phyloP scores from a whole-genome alignment of 1,140 invertebrate genomes.

The Vanessa tameamea region DNA sequence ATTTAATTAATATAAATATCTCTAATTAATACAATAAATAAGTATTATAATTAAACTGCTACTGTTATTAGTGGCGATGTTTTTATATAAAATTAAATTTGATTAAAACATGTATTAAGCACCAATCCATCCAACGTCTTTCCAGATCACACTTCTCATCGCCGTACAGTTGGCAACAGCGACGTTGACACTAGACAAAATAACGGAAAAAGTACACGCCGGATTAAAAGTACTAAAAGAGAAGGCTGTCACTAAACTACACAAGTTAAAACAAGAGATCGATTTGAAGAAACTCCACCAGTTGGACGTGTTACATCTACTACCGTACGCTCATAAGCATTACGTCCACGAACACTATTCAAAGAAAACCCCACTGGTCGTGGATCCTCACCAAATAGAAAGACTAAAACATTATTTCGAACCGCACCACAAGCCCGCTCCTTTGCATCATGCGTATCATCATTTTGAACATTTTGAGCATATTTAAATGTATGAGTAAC shows the following conservation, averaged over 20 bases:
- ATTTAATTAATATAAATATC: too few species aligned
- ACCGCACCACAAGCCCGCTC: constrained; percentile 38
- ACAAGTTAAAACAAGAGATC: constrained; percentile 57
- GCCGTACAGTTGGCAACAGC: constrained; percentile 43
- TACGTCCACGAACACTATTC: constrained; percentile 46
- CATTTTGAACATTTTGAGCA: constrained; percentile 36
- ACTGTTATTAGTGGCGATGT: too few species aligned
- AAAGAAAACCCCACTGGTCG: constrained; percentile 44
- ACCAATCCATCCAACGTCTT: constrained; percentile 1
- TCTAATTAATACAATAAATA: too few species aligned
- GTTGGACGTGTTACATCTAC: constrained; percentile 45
- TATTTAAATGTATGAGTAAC: not conserved
- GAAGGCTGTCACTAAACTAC: constrained; percentile 52
- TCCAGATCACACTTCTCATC: constrained; percentile 53
- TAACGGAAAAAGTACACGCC: constrained; percentile 52
- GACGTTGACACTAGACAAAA: constrained; percentile 49
- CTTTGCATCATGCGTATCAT: constrained; percentile 25
- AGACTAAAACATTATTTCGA: constrained; percentile 53
- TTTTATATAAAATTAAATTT: too few species aligned
- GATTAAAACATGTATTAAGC: too few species aligned
- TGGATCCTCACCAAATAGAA: constrained; percentile 47
- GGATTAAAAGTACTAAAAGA: constrained; percentile 56
- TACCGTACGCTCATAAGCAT: constrained; percentile 49
- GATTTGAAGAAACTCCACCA: constrained; percentile 59
- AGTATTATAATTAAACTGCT: too few species aligned